Evolutionary conservation across 2,113 vertebrate genomes (phyloP), one percentile per base, ranked within the genome.

Genomic region (Cyprinus carpio): DNA sequence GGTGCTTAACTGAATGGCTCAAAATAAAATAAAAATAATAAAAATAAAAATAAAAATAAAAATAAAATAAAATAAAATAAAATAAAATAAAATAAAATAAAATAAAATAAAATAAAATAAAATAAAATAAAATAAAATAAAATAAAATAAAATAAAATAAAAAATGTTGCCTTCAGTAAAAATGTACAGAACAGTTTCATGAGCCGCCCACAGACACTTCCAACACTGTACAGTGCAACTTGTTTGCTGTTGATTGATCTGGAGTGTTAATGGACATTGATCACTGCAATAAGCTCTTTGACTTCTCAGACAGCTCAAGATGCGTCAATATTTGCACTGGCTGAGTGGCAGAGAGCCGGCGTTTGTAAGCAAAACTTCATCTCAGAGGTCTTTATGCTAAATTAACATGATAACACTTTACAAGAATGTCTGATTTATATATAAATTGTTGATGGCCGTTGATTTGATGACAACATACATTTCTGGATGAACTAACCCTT

Each of bases 191-290:
- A 29, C 5, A 6, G 62, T 65, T 29, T 6, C 62, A 67, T 67
- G 29, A 18, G 31, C 8, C 5, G 29, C 65, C 8, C 31, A 37
- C 31, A 23, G 31, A 34, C 31, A 40, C 67, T 40, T 40, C 9
- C 31, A 40, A 54, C 31, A 71, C 20, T 78, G 54, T 60, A 60
- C 62, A 49, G 20, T 43, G 8, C 58, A 46, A 37, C 54, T 79
- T 43, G 31, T 89, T 72, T 84, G 71, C 69, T 75, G 75, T 23
- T 29, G 86, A 91, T 67, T 65, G 25, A 88, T 88, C 86, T 81
- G 85, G 78, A 20, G 43, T 46, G 81, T 85, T 92, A 91, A 92
- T 92, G 91, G 86, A 91, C 90, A 93, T 91, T 51, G 90, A 93
- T 91, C 89, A 90, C 83, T 79, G 77, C 18, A 29, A 81, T 56